Percentiles rank a stretch among this genome's conserved stretches.
Evolutionary conservation across 2,797 vertebrate genomes (phyloP).

Genomic region (Danionella dracula): DNA sequence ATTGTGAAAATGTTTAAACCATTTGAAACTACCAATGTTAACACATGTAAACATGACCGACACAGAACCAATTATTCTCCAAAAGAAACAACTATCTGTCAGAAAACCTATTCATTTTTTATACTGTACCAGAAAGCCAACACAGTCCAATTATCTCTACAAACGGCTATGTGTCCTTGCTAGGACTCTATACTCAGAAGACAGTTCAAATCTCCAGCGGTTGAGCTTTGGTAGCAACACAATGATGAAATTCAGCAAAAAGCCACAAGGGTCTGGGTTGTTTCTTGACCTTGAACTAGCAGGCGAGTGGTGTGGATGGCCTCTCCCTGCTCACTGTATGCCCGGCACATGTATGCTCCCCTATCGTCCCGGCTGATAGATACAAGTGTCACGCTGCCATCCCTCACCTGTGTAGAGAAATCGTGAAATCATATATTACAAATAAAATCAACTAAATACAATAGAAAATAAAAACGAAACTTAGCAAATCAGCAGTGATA

Average conservation of each 20-base stretch:
- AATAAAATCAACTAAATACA: neutral
- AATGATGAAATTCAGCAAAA: neutral
- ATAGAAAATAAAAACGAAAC: no score
- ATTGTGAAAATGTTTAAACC: no score
- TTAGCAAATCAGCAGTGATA: no score
- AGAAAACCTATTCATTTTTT: conserved; percentile 7
- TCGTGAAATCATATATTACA: neutral
- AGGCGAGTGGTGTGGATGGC: conserved; percentile 93
- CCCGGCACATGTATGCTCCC: conserved; percentile 91
- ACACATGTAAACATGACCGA: neutral
- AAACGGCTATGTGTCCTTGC: no score
- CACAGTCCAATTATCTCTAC: conserved; percentile 22
- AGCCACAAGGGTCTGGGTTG: neutral
- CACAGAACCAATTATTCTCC: neutral
- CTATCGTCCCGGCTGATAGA: conserved; percentile 86
- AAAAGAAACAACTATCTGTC: neutral
- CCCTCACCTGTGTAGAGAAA: conserved; percentile 75
- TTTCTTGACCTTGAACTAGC: conserved; percentile 86
- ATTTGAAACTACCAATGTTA: no score
- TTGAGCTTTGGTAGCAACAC: neutral
- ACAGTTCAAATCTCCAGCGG: no score
- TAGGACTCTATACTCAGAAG: no score
- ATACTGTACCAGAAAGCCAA: conserved; percentile 18
- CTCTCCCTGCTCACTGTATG: conserved; percentile 93
- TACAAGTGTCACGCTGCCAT: conserved; percentile 89